Evolutionary conservation across 2,888 invertebrate genomes (phyloP).

Genomic region (Cryptocheilus praepositus): DNA sequence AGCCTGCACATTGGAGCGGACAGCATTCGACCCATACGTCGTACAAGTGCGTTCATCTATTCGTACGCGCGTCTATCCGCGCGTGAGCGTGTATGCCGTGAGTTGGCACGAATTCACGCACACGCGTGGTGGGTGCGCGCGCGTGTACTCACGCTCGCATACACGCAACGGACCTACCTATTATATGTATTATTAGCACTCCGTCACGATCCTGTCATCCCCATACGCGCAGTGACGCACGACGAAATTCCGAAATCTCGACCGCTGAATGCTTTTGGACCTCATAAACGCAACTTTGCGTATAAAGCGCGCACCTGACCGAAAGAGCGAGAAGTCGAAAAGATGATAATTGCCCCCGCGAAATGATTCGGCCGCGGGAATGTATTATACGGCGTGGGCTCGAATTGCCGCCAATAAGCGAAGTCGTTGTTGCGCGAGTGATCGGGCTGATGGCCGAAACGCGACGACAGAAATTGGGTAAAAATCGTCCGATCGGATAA

Average conservation of each 20-base stretch:
- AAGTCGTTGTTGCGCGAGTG: too few relatives aligned
- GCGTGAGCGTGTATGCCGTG: neutral
- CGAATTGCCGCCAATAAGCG: too few relatives aligned
- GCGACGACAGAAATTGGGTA: too few relatives aligned
- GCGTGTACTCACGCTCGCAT: slow-evolving; percentile 29
- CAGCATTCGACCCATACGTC: too few relatives aligned
- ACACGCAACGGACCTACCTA: slow-evolving; percentile 38
- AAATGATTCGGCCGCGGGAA: too few relatives aligned
- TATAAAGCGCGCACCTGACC: neutral
- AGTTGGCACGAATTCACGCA: slow-evolving; percentile 1
- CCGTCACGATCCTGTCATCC: slow-evolving; percentile 64
- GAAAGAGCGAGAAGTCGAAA: neutral
- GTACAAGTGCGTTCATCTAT: slow-evolving; percentile 7
- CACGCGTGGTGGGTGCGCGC: slow-evolving; percentile 7
- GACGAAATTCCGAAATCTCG: slow-evolving; percentile 25
- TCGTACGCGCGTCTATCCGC: neutral
- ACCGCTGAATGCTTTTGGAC: slow-evolving; percentile 4
- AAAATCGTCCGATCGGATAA: too few relatives aligned
- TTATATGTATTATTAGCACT: slow-evolving; percentile 68
- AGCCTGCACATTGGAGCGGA: too few relatives aligned
- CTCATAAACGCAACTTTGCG: slow-evolving; percentile 3
- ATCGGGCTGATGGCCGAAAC: too few relatives aligned
- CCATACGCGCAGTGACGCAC: slow-evolving; percentile 56
- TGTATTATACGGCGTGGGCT: too few relatives aligned
- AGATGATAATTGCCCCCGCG: too few relatives aligned